Evolutionary conservation across 2,888 invertebrate genomes (phyloP), one percentile per base, ranked within the genome.

Genomic region (Cheilosia vulpina): DNA sequence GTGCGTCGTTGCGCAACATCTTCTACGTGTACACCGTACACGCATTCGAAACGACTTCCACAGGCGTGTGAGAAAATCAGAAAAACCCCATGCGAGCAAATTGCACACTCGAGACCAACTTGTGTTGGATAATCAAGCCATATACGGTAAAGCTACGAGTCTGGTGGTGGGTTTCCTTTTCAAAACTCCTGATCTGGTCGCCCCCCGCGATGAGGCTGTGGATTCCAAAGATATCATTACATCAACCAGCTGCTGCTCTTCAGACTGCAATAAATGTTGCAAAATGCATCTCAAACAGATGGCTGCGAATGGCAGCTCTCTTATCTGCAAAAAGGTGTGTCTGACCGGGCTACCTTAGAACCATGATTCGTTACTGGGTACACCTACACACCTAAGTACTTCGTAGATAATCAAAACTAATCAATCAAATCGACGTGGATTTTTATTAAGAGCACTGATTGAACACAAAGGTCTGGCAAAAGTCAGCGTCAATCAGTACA

Each of bases 51-150:
- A 38, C 38, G 24, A 47, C 58, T 71, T 50, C 11, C 24, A 58
- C 13, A 6, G 27, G 50, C 24, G 50, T 66, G 68, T 60, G 68
- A 45, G 53, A 68, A 68, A 41, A 65, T 57, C 15, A 9, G 24
- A 45, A 19, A 17, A 9, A 31, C 34, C 17, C 17, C 52, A 58
- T 53, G 43, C 13, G 13, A 38, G 38, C 57, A 69, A 58, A 83
- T 72, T 72, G 53, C 53, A 53, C 65, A 66, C 77, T 50, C 52
- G 73, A 63, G 52, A 68, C 66, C 31, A 41, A 31, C 27, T 52
- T 19, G 31, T 19, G 13, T 34, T 79, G 47, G 43, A 75, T 79
- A 84, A 84, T 71, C 53, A 60, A 38, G 24, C 83, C 72, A 68
- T 73, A 78, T 62, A 45, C 55, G 78, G 72, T 21, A 77, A 17